Percentiles rank a stretch among this genome's conserved stretches.
These are phyloP conservation scores for Caenorhabditis macrosperma DNA, from an alignment of 2,888 invertebrate species.

Conservation along the genomic window DNA sequence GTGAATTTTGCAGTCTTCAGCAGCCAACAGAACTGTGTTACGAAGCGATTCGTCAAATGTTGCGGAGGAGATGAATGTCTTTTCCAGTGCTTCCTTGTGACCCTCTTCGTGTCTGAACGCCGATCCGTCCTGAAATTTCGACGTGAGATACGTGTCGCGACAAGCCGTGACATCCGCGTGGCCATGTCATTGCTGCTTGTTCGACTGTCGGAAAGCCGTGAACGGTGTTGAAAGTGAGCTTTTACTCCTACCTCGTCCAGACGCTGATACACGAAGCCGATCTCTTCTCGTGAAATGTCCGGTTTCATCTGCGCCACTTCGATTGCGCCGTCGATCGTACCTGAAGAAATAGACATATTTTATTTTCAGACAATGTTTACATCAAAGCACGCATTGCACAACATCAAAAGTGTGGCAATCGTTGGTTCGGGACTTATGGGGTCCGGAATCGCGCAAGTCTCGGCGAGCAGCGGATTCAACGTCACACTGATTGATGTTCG, in stretches of 20 bases:
- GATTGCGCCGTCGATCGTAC: not conserved
- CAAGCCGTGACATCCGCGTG: too few species aligned
- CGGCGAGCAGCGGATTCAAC: conserved; percentile 89
- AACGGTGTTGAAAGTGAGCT: conserved; percentile 12
- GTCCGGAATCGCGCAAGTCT: conserved; percentile 91
- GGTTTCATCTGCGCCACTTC: conserved; percentile 10
- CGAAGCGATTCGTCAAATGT: conserved; percentile 21
- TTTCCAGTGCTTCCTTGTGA: conserved; percentile 40
- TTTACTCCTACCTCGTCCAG: conserved; percentile 50
- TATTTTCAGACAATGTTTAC: conserved; percentile 52
- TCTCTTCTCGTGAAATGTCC: conserved; percentile 42
- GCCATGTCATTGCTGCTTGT: not conserved
- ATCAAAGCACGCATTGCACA: conserved; percentile 26
- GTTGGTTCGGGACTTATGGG: conserved; percentile 94
- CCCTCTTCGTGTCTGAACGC: conserved; percentile 47
- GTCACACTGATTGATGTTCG: conserved; percentile 89
- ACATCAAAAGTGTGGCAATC: conserved; percentile 87
- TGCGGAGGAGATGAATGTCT: conserved; percentile 11
- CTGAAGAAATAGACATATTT: conserved; percentile 82
- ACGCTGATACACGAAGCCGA: conserved; percentile 53
- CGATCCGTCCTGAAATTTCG: conserved; percentile 37
- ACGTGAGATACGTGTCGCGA: not conserved
- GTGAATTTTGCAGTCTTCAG: conserved; percentile 19
- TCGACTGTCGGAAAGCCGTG: too few species aligned
- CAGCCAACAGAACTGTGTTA: conserved; percentile 40